Conservation (phyloP, 2,888 invertebrate genomes). For the Gortyna flavago region DNA sequence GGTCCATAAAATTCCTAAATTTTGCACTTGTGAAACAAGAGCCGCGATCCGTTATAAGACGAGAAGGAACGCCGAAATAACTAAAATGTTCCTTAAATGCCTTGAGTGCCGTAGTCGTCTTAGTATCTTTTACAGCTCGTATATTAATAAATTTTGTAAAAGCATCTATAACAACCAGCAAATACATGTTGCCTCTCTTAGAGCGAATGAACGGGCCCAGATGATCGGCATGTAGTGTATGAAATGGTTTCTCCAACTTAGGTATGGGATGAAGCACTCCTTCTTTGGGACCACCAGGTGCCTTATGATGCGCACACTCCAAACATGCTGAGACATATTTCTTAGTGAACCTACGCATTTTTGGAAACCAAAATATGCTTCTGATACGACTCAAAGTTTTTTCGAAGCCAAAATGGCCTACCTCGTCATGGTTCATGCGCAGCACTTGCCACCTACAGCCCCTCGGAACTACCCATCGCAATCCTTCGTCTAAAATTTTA, state of each 20-base stretch:
- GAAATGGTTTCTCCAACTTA: slow-evolving; percentile 26
- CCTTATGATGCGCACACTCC: slow-evolving; percentile 30
- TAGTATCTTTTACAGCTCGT: background rate
- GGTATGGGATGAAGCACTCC: slow-evolving; percentile 27
- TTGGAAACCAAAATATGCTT: no score
- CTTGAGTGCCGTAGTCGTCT: slow-evolving; percentile 19
- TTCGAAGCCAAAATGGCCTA: no score
- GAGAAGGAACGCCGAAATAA: slow-evolving; percentile 24
- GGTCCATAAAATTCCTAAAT: no score
- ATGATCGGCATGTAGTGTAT: slow-evolving; percentile 34
- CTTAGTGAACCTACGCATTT: no score
- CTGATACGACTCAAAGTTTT: no score
- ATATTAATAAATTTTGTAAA: slow-evolving; percentile 3
- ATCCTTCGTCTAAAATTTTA: slow-evolving; percentile 6
- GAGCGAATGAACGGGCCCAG: slow-evolving; percentile 31
- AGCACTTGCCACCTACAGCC: background rate
- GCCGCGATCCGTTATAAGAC: slow-evolving; percentile 29
- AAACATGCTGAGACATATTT: no score
- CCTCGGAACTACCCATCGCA: slow-evolving; percentile 5
- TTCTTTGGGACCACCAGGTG: slow-evolving; percentile 12
- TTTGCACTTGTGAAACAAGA: slow-evolving; percentile 29
- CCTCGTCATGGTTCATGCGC: no score
- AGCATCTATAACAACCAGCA: background rate
- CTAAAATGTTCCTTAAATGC: slow-evolving; percentile 19
- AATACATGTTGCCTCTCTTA: no score